Percentiles rank a stretch among this genome's conserved stretches.
Conservation (phyloP, 1,140 invertebrate species). For the Drosophila ananassae region DNA sequence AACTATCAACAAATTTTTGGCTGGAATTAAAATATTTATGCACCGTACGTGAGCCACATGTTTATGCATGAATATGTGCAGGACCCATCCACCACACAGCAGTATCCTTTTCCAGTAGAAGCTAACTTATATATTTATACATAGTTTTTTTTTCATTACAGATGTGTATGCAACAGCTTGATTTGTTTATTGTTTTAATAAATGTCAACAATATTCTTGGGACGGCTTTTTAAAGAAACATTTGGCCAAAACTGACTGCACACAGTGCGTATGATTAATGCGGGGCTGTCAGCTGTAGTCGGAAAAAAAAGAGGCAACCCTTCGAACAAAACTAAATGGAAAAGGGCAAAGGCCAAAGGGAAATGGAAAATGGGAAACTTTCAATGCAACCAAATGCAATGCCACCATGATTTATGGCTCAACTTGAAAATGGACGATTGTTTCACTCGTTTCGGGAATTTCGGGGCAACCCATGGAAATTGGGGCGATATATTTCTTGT, state of each 20-base stretch:
- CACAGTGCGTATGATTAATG: slow-evolving; percentile 70
- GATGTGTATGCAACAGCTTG: slow-evolving; percentile 19
- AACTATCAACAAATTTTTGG: slow-evolving; percentile 74
- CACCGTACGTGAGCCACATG: slow-evolving; percentile 64
- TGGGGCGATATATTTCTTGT: slow-evolving; percentile 15
- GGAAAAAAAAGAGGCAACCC: slow-evolving; percentile 19
- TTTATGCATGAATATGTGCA: slow-evolving; percentile 22
- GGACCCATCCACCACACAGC: slow-evolving; percentile 2
- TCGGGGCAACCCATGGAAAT: slow-evolving; percentile 28
- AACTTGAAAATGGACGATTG: slow-evolving; percentile 52
- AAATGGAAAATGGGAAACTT: slow-evolving; percentile 40
- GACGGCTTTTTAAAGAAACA: slow-evolving; percentile 64
- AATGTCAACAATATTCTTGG: slow-evolving; percentile 69
- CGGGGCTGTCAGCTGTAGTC: slow-evolving; percentile 44
- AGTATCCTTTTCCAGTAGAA: slow-evolving; percentile 1
- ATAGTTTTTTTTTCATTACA: neutral
- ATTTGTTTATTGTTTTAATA: slow-evolving; percentile 82
- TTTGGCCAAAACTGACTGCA: slow-evolving; percentile 20
- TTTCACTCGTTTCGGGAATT: slow-evolving; percentile 33
- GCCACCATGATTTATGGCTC: slow-evolving; percentile 46
- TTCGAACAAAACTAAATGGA: slow-evolving; percentile 40
- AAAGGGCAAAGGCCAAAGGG: slow-evolving; percentile 19
- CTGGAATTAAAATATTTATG: slow-evolving; percentile 77
- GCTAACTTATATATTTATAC: neutral
- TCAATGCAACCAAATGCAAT: slow-evolving; percentile 53